Percentiles rank a stretch among this genome's conserved stretches.
Evolutionary conservation across 2,797 vertebrate species (phyloP).

Genomic region (Sciurus carolinensis): DNA sequence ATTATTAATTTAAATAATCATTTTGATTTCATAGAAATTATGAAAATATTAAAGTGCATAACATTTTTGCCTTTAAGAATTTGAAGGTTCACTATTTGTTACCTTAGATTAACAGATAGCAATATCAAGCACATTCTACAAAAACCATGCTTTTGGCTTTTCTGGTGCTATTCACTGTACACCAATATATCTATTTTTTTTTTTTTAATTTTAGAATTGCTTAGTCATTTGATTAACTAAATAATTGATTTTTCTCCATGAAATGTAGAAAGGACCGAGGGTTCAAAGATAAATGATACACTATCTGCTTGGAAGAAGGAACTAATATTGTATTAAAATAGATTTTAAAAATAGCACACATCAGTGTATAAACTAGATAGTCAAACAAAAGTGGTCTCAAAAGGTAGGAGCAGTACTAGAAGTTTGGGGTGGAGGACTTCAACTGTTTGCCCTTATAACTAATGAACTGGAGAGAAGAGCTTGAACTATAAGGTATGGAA

Average conservation of each 20-base stretch:
- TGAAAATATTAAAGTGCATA: slow-evolving; percentile 45
- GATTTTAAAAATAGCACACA: background rate
- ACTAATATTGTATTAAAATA: background rate
- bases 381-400: background rate
- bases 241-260: background rate
- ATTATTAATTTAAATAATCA: slow-evolving; percentile 78
- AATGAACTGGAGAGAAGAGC: background rate
- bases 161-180: background rate
- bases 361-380: background rate
- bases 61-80: slow-evolving; percentile 43
- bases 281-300: background rate
- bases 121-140: background rate
- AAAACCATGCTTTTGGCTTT: background rate
- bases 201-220: background rate
- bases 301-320: background rate
- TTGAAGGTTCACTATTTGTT: background rate
- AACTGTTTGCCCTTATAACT: background rate
- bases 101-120: background rate
- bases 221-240: background rate
- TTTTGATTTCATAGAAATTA: slow-evolving; percentile 76
- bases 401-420: background rate
- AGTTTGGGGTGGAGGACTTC: background rate
- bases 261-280: background rate
- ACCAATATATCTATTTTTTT: background rate
- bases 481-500: background rate